A percentile compares a stretch with the other conserved stretches of the same genome.
Conservation (phyloP, 2,888 invertebrate genomes). For the Eilema griseolum region DNA sequence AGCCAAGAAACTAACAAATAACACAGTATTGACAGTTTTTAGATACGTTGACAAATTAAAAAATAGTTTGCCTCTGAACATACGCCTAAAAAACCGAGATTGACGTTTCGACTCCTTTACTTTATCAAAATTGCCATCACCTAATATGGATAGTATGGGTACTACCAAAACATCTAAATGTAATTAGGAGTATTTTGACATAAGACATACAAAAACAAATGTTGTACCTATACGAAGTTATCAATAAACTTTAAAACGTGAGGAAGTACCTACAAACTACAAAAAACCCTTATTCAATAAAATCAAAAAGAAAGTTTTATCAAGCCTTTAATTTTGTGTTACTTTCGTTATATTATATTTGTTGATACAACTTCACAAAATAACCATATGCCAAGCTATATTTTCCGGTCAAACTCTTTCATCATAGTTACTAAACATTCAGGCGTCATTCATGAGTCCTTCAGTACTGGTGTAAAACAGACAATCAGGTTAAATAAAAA, state of each 20-base stretch:
- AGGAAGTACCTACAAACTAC: not conserved
- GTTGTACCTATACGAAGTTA: not conserved
- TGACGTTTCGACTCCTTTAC: no score
- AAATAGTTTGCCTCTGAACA: no score
- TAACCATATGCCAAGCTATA: slow-evolving; percentile 29
- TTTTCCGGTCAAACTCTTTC: slow-evolving; percentile 48
- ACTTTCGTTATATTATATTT: not conserved
- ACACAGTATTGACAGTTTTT: no score
- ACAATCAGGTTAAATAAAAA: slow-evolving; percentile 58
- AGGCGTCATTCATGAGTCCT: slow-evolving; percentile 21
- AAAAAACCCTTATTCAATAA: not conserved
- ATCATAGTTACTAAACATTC: slow-evolving; percentile 33
- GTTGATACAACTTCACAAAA: slow-evolving; percentile 34
- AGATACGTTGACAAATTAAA: no score
- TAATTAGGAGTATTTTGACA: not conserved
- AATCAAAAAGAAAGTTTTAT: not conserved
- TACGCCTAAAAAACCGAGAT: no score
- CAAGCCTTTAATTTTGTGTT: no score
- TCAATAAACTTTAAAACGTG: not conserved
- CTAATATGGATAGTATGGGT: no score
- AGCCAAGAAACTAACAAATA: no score
- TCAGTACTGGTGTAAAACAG: slow-evolving; percentile 38
- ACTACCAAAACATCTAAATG: not conserved
- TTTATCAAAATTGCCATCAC: no score
- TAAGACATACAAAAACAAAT: not conserved